Conservation (phyloP, 2,797 vertebrate species). For the Pachyuromys duprasi region DNA sequence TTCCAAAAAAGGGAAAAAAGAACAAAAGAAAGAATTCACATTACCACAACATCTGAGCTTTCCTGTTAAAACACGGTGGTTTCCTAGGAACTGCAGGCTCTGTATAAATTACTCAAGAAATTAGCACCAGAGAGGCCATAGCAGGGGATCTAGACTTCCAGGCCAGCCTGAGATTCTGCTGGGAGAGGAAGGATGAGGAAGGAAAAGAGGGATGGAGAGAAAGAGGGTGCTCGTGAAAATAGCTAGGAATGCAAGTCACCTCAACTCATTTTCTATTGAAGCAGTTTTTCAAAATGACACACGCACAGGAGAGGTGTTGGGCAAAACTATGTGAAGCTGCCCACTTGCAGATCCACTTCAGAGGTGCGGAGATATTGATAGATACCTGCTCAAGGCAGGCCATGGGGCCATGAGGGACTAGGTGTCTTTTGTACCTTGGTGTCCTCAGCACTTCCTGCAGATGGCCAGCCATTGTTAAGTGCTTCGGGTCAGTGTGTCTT, state of each 20-base stretch:
- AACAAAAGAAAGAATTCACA: not conserved
- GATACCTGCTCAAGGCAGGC: slow-evolving; percentile 96
- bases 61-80: not conserved
- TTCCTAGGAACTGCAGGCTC: not conserved
- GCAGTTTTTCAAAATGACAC: not conserved
- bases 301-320: not conserved
- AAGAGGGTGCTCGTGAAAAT: not conserved
- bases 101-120: not conserved
- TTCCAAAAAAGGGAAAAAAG: not conserved
- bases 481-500: slow-evolving; percentile 95
- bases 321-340: not conserved
- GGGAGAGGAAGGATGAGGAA: not conserved
- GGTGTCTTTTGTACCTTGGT: slow-evolving; percentile 89
- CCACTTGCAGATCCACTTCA: slow-evolving; percentile 89
- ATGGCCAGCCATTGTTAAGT: slow-evolving; percentile 93
- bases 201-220: not conserved
- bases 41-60: not conserved
- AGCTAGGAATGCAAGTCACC: not conserved
- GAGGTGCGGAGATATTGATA: slow-evolving; percentile 94
- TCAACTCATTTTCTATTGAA: not conserved
- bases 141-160: not conserved
- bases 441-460: slow-evolving; percentile 92
- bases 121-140: not conserved
- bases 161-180: not conserved
- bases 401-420: slow-evolving; percentile 93